Evolutionary conservation across 2,888 invertebrate genomes (phyloP).

Genomic region (Ceriagrion tenellum): DNA sequence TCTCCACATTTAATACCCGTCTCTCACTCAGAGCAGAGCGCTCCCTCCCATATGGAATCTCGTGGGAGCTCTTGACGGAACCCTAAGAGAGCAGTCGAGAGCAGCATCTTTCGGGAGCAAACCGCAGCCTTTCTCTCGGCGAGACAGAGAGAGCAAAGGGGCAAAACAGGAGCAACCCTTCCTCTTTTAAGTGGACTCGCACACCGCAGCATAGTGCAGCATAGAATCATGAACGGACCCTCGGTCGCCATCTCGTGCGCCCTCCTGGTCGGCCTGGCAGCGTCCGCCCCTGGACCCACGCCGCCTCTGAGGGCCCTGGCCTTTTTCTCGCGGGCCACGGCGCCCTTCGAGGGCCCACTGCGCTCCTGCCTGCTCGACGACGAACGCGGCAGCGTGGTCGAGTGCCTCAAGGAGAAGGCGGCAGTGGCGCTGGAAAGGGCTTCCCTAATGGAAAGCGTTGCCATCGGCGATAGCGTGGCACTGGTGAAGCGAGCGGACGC

Average conservation of each 20-base stretch:
- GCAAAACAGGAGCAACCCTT: no score
- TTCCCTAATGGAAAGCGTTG: not conserved
- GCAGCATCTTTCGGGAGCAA: no score
- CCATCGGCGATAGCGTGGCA: constrained; percentile 10
- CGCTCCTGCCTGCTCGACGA: constrained; percentile 38
- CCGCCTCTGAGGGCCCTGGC: not conserved
- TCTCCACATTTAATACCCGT: no score
- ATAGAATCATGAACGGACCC: not conserved
- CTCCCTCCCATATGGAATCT: no score
- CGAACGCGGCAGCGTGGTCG: not conserved
- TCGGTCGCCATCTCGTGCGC: not conserved
- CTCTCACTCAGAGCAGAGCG: no score
- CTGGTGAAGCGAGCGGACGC: not conserved
- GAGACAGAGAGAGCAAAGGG: no score
- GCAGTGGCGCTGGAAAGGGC: constrained; percentile 45
- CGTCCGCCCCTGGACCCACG: not conserved
- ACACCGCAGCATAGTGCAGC: no score
- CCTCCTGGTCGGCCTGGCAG: not conserved
- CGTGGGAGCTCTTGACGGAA: no score
- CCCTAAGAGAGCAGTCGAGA: no score
- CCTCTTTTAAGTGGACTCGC: no score
- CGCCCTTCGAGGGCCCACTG: constrained; percentile 33
- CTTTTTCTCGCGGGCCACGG: constrained; percentile 53
- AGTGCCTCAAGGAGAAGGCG: constrained; percentile 47
- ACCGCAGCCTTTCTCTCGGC: no score